Percentiles rank a stretch among this genome's conserved stretches.
Evolutionary conservation across 2,888 invertebrate genomes (phyloP).

Genomic region (Hydriomena furcata): DNA sequence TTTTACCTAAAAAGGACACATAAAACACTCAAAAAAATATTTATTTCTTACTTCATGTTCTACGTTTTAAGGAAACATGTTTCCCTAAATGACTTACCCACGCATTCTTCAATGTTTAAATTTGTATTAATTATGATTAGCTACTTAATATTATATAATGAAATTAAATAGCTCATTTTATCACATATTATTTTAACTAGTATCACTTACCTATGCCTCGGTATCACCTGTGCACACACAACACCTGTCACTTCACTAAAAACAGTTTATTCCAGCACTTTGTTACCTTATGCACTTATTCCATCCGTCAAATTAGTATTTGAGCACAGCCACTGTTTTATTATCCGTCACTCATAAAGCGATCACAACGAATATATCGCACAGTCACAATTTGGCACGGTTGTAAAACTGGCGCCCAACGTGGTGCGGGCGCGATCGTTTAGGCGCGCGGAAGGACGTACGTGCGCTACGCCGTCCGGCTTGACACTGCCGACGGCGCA

Average conservation of each 20-base stretch:
- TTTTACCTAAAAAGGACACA: too few relatives aligned
- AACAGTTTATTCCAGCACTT: slow-evolving; percentile 31
- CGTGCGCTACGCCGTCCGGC: slow-evolving; percentile 53
- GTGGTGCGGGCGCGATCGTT: slow-evolving; percentile 46
- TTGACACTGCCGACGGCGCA: slow-evolving; percentile 75
- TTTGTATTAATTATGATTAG: too few relatives aligned
- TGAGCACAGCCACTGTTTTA: slow-evolving; percentile 26
- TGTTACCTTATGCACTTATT: slow-evolving; percentile 42
- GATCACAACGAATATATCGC: slow-evolving; percentile 25
- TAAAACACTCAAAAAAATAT: too few relatives aligned
- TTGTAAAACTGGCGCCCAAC: slow-evolving; percentile 60
- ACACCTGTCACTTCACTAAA: slow-evolving; percentile 50
- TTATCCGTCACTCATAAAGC: slow-evolving; percentile 29
- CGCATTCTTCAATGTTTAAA: not conserved
- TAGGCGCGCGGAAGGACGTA: slow-evolving; percentile 44
- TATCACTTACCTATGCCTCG: slow-evolving; percentile 24
- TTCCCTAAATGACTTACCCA: too few relatives aligned
- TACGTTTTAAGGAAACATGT: too few relatives aligned
- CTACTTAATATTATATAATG: not conserved
- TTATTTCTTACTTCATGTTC: too few relatives aligned
- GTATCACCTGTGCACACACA: slow-evolving; percentile 32
- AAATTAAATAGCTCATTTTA: too few relatives aligned
- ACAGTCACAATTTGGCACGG: slow-evolving; percentile 37
- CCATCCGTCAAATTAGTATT: slow-evolving; percentile 38
- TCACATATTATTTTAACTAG: not conserved